phyloP scores from a whole-genome alignment of 2,113 vertebrate species.

The Microtus montanus region DNA sequence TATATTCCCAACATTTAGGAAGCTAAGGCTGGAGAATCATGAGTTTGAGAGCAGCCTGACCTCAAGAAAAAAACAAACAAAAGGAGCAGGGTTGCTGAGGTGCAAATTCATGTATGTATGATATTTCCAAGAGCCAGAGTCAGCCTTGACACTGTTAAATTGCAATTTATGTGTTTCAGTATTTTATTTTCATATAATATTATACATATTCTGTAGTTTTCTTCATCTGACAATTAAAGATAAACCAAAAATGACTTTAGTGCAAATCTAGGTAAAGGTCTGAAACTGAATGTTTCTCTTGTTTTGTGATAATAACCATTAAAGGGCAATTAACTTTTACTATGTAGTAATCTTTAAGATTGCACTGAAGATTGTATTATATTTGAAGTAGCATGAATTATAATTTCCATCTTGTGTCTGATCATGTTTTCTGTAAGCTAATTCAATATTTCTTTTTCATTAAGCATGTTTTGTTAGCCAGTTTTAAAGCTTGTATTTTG shows the following conservation, averaged over 20 bases:
- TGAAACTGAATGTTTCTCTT: conserved; percentile 39
- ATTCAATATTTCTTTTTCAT: conserved; percentile 33
- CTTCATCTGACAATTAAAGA: conserved; percentile 6
- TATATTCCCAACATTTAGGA: background rate
- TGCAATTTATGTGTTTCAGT: conserved; percentile 10
- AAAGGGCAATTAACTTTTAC: background rate
- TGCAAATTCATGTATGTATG: background rate
- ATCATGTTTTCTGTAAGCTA: background rate
- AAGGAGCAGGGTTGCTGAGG: background rate
- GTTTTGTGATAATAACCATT: conserved; percentile 30
- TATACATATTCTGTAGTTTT: conserved; percentile 42
- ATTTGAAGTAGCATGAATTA: conserved; percentile 32
- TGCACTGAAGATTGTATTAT: conserved; percentile 5
- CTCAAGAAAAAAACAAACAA: background rate
- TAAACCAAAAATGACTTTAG: background rate
- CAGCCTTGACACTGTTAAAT: conserved; percentile 13
- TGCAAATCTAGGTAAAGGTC: conserved; percentile 40
- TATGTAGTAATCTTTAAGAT: background rate
- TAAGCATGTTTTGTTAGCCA: conserved; percentile 42
- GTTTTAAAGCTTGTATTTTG: conserved; percentile 20
- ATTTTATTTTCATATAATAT: background rate
- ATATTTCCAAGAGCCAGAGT: conserved; percentile 10
- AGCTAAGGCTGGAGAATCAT: background rate
- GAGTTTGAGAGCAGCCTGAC: background rate
- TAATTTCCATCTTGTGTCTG: conserved; percentile 47